Base-by-base conservation (phyloP, 2,888 invertebrate species). In the Bhutanitis thaidina region DNA sequence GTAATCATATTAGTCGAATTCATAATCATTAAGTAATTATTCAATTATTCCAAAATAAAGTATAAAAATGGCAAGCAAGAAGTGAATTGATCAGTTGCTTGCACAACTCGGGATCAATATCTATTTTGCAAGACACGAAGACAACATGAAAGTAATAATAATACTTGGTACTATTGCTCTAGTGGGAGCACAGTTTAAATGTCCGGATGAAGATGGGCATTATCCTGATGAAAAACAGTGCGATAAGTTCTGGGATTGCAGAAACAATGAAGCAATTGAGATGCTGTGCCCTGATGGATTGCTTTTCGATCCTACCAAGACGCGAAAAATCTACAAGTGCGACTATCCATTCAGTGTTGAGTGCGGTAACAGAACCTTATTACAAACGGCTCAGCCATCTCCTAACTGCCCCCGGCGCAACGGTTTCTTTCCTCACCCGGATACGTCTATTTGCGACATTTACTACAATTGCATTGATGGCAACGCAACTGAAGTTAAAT, bases 341-440 rank as follows among this genome's bases (percentile, higher is more conserved):
- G 96, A 97, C 80, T 95, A 96, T 72, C 94, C 95, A 68, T 96
- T 96, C 92, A 96, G 95, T 71, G 95, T 95, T 8, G 96, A 96
- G 74, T 97, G 96, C 68, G 96, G 94, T 44, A 95, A 96, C 72
- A 92, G 96, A 72, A 38, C 45, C 1, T 29, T 30, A n/a, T 12
- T 46, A 20, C 37, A 46, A 27, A 7, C 38, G 1, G 37, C 45
- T 1, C 15, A 46, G 12, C n/a, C 37, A 4, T 30, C 45, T 3
- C 1, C 7, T 15, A 29, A 30, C 1, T 37, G 37, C n/a, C 45
- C 45, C 10, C 27, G 45, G 29, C 37, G 37, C 9, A 46, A 46
- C 10, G 37, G 45, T n/a, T 12, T 46, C 15, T 46, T 37, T 29
- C 7, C 45, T 10, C 45, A 46, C 27, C 15, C 29, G 0, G 16